A percentile compares a stretch with the other conserved stretches of the same genome.
Evolutionary conservation across 2,888 invertebrate genomes (phyloP).

Genomic region (Chrysolina haemoptera): DNA sequence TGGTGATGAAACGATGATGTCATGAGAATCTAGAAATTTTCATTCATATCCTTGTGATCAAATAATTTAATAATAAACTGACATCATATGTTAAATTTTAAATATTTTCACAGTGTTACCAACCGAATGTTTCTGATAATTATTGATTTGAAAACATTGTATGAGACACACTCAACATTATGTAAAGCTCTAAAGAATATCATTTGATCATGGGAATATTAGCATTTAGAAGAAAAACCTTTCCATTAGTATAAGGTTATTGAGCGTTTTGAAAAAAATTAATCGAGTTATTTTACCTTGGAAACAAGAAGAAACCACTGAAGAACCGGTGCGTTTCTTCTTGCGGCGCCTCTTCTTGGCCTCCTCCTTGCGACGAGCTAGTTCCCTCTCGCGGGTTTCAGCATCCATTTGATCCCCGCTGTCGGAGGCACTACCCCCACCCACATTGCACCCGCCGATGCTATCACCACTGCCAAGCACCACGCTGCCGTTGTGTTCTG

Average conservation of each 20-base stretch:
- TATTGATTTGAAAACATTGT: too few species aligned
- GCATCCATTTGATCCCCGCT: slow-evolving; percentile 73
- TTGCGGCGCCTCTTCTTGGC: slow-evolving; percentile 89
- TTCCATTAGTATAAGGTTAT: background rate
- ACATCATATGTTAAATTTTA: too few species aligned
- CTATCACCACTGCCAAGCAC: slow-evolving; percentile 74
- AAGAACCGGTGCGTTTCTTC: slow-evolving; percentile 92
- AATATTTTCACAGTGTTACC: too few species aligned
- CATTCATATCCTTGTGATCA: too few species aligned
- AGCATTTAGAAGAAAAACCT: background rate
- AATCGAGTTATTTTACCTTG: slow-evolving; percentile 75
- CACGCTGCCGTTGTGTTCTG: slow-evolving; percentile 55
- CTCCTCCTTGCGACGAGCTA: slow-evolving; percentile 88
- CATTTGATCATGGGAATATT: too few species aligned
- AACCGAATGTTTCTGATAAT: too few species aligned
- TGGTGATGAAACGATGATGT: too few species aligned
- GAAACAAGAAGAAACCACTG: slow-evolving; percentile 91
- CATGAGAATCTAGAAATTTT: too few species aligned
- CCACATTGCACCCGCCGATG: slow-evolving; percentile 58
- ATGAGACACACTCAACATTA: too few species aligned
- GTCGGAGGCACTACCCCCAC: slow-evolving; percentile 70
- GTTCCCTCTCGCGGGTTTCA: slow-evolving; percentile 76
- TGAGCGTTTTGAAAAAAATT: background rate
- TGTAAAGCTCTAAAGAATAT: too few species aligned
- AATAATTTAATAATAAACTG: too few species aligned